Evolutionary conservation across 1,140 invertebrate genomes (phyloP).

Genomic region (Aphaenogaster ashmeadi): DNA sequence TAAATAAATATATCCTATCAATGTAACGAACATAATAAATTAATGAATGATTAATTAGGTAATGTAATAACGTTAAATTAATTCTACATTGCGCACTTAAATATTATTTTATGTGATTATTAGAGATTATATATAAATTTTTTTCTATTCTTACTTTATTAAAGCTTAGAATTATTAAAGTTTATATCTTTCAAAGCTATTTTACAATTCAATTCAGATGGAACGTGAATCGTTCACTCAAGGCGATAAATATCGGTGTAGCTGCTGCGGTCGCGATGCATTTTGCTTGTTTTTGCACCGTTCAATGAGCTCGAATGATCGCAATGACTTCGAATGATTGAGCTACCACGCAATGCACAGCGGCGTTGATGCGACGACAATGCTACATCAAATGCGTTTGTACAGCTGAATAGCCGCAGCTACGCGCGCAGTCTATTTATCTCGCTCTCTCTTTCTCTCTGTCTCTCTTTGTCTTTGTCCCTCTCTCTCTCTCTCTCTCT

Average conservation of each 20-base stretch:
- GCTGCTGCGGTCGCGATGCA: neutral
- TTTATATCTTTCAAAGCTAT: neutral
- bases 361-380: constrained; percentile 43
- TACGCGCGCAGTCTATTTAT: constrained; percentile 30
- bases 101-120: neutral
- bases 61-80: constrained; percentile 11
- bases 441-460: neutral
- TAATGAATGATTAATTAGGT: neutral
- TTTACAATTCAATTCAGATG: constrained; percentile 14
- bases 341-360: constrained; percentile 23
- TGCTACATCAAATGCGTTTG: constrained; percentile 50
- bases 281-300: constrained; percentile 35
- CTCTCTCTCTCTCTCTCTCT: constrained; percentile 17
- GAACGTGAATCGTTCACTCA: constrained; percentile 24
- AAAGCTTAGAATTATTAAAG: neutral
- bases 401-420: constrained; percentile 45
- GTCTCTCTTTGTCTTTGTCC: neutral
- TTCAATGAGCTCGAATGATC: constrained; percentile 29
- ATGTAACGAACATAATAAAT: neutral
- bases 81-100: neutral
- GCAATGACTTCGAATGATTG: constrained; percentile 39
- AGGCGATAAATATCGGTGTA: constrained; percentile 33
- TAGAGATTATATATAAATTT: neutral
- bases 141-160: neutral
- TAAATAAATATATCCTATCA: constrained; percentile 1